Evolutionary conservation across 2,888 invertebrate genomes (phyloP), one percentile per base, ranked within the genome.

Genomic region (Himalopsyche japonica): DNA sequence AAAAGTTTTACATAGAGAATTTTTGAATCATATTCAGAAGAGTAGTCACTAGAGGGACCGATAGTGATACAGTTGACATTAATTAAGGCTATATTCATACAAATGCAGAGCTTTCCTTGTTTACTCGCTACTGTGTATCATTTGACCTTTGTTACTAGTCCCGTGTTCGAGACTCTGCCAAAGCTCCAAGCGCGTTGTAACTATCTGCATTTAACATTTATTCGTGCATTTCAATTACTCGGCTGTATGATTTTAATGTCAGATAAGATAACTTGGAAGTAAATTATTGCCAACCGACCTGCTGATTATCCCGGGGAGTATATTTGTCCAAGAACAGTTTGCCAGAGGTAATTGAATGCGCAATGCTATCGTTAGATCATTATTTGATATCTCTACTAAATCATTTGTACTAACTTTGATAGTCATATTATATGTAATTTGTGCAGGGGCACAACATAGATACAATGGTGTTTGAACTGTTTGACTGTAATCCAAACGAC

Each of bases 151-250:
- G 34, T 57, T 57, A 34, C 43, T 30, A 34, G 34, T 30, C 32
- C 76, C 76, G 76, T 76, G 76, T 76, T 76, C 76, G 76, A 76
- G n/a, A 24, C 76, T 34, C 76, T 32, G 76, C 76, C 34, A 32
- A 76, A 76, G 70, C 43, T 70, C 32, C 82, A 18, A 64, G 82
- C 37, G n/a, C 32, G n/a, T 47, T 80, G 83, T 64, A 81, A 84
- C 34, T 64, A 84, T 84, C 84, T 82, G 84, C 79, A 84, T 76
- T 84, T 82, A 80, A 82, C 84, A 82, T 82, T 82, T 82, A 80
- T 83, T 83, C 86, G 85, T 84, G 86, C 86, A 85, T 85, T 85
- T 86, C 85, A 85, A 86, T 85, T 86, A 86, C 86, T 84, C 81
- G 70, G 34, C 81, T 80, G 82, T 83, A 85, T 85, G 86, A 86